Evolutionary conservation across 2,113 vertebrate genomes (phyloP), one percentile per base, ranked within the genome.

Genomic region (Myrmecobius fasciatus): DNA sequence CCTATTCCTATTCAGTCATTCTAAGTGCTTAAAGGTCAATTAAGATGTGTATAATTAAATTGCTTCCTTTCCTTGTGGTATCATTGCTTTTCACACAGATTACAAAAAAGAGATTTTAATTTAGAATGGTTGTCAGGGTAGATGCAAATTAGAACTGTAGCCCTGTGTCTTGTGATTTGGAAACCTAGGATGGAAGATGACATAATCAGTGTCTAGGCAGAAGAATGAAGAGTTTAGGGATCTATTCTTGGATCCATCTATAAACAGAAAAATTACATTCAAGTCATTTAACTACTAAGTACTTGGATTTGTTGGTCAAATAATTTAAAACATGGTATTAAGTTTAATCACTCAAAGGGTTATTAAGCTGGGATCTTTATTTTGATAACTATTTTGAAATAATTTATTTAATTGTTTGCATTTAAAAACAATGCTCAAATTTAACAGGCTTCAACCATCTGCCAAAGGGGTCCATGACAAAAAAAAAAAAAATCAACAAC

Each of bases 221-320:
- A 26, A 22, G 11, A 92, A 11, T 20, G 43, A 52, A 10, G 2
- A 89, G 20, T 60, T 91, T 53, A 31, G 56, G 8, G 53, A 52
- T 94, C 88, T 43, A 88, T 36, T 90, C 22, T 54, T 53, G 60
- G 93, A 49, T n/a, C 52, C 89, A 94, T n/a, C 46, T 88, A 48
- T 54, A 54, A 92, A n/a, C 31, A 91, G 49, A 75, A 46, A 92
- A 90, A 53, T 31, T 90, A 83, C 43, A 90, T 49, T 90, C 4
- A 89, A 83, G n/a, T 90, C 88, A 94, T 51, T 56, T 31, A 94
- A 75, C 67, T 53, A 49, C 54, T 25, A 52, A 89, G 88, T 90
- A 92, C 49, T 94, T 94, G 67, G 91, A 90, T 56, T 92, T 94
- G 52, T 89, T 31, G 89, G 53, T 90, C 91, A 95, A 93, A 46